These are phyloP conservation scores for Galago senegalensis DNA, from an alignment of 2,797 vertebrate species.

Conservation along the genomic window DNA sequence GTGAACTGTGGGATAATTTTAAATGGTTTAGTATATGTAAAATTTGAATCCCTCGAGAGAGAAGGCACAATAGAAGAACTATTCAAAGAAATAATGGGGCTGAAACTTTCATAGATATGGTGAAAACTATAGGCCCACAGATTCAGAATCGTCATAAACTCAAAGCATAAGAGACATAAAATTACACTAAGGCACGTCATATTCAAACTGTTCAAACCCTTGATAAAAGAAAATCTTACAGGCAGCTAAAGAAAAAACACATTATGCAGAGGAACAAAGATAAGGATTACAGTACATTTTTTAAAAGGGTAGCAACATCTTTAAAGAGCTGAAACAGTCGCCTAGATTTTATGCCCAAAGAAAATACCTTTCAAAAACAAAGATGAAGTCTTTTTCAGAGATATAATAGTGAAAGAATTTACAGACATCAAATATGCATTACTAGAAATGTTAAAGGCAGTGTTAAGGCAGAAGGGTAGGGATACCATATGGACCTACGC, in stretches of 20 bases:
- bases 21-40: not conserved
- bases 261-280: not conserved
- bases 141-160: not conserved
- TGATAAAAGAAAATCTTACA: constrained; percentile 18
- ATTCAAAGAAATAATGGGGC: not conserved
- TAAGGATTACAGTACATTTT: not conserved
- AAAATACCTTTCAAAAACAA: constrained; percentile 13
- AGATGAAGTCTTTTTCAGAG: not conserved
- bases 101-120: constrained; percentile 25
- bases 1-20: not conserved
- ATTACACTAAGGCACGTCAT: not conserved
- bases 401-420: not conserved
- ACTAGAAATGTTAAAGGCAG: not conserved
- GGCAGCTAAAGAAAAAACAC: not conserved
- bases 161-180: constrained; percentile 9
- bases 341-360: not conserved
- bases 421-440: not conserved
- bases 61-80: not conserved
- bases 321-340: not conserved
- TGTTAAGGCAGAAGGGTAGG: not conserved
- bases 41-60: constrained; percentile 11
- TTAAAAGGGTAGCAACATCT: not conserved
- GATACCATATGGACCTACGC: not conserved
- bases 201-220: constrained; percentile 29
- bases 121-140: not conserved